A percentile compares a stretch with the other conserved stretches of the same genome.
Conservation (phyloP, 2,888 invertebrate species). For the Epinotia ramella region DNA sequence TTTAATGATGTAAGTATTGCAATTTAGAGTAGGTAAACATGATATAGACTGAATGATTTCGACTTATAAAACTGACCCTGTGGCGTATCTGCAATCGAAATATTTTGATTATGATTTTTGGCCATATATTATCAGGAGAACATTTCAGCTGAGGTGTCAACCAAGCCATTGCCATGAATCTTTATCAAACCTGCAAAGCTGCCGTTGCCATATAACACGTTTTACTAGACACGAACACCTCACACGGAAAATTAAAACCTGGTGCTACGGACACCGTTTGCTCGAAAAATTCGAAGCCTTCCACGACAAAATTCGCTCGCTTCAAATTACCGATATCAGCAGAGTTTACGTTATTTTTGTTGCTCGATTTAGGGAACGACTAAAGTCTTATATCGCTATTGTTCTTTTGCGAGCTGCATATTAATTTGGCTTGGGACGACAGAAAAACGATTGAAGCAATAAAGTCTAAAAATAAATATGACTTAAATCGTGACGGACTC, state of each 20-base stretch:
- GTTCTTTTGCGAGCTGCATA: slow-evolving; percentile 4
- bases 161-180: neutral
- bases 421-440: neutral
- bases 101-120: too few species aligned
- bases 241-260: slow-evolving; percentile 3
- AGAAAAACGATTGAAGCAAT: neutral
- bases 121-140: too few species aligned
- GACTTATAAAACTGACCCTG: too few species aligned
- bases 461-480: too few species aligned
- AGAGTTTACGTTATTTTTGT: neutral
- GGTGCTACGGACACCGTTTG: slow-evolving; percentile 6
- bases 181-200: neutral
- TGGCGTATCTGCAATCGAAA: too few species aligned
- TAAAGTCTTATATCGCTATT: neutral
- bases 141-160: too few species aligned
- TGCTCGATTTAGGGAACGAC: neutral
- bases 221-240: neutral
- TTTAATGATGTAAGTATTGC: too few species aligned
- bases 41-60: too few species aligned
- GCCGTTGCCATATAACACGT: neutral
- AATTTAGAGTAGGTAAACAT: too few species aligned
- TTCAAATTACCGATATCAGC: slow-evolving; percentile 15
- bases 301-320: slow-evolving; percentile 1
- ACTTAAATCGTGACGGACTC: too few species aligned
- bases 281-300: slow-evolving; percentile 5